These are phyloP conservation scores for Nymphalis c-album DNA, from an alignment of 2,888 invertebrate species.

Conservation along the genomic window DNA sequence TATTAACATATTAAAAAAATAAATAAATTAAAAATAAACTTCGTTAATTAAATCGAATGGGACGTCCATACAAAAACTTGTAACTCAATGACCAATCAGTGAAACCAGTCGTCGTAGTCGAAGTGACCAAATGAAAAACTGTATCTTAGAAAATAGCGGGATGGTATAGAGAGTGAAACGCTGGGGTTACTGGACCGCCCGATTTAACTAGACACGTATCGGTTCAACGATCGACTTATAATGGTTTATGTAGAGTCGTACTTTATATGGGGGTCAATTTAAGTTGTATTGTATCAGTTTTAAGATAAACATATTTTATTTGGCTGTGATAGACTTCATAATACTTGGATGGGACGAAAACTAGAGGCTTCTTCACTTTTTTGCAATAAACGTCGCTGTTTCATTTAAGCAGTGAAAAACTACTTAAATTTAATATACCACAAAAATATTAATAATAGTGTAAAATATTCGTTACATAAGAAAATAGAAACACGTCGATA, in stretches of 20 bases:
- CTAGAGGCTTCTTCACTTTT: no score
- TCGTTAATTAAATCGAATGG: slow-evolving; percentile 11
- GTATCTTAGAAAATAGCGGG: slow-evolving; percentile 74
- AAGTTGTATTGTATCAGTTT: no score
- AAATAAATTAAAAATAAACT: slow-evolving; percentile 11
- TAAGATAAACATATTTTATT: no score
- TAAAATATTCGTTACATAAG: no score
- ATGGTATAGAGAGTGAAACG: slow-evolving; percentile 75
- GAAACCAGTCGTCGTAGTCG: slow-evolving; percentile 57
- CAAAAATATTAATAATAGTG: no score
- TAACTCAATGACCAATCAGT: slow-evolving; percentile 46
- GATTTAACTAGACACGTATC: slow-evolving; percentile 46
- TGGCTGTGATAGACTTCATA: no score
- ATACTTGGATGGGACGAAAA: no score
- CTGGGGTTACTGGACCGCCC: slow-evolving; percentile 53
- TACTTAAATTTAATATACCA: no score
- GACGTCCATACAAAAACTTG: slow-evolving; percentile 32
- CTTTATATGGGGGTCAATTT: not conserved
- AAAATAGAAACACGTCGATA: no score
- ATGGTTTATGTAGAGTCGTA: not conserved
- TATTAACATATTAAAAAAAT: not conserved
- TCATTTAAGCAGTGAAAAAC: no score
- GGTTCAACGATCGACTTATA: slow-evolving; percentile 11
- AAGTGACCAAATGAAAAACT: slow-evolving; percentile 67
- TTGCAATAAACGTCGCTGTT: no score